Conservation (phyloP, 2,797 vertebrate species). For the Pteronotus mesoamericanus region DNA sequence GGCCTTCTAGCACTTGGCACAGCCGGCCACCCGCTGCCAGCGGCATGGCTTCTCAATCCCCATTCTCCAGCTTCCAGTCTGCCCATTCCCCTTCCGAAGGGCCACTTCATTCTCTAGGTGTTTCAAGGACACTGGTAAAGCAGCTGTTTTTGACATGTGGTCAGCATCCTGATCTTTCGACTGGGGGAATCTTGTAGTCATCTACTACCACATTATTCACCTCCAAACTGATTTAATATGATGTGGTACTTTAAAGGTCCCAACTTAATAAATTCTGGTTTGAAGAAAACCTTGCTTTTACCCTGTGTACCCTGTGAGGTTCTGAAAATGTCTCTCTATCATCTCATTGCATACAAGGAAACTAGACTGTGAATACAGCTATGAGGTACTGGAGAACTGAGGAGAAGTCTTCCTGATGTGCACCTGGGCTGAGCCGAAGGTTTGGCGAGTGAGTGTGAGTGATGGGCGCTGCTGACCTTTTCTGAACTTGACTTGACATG, state of each 20-base stretch:
- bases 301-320: neutral
- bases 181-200: neutral
- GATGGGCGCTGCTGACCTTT: neutral
- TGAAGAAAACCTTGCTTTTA: neutral
- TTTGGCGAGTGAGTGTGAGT: neutral
- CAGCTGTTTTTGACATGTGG: neutral
- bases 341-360: neutral
- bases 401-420: neutral
- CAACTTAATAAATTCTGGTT: neutral
- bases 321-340: neutral
- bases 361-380: neutral
- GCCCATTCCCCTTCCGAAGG: neutral
- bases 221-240: neutral
- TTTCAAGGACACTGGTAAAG: neutral
- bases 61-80: neutral
- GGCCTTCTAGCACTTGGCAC: neutral
- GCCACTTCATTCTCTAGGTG: neutral
- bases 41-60: neutral
- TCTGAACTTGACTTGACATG: constrained; percentile 8
- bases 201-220: neutral
- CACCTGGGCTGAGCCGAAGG: neutral
- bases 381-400: neutral
- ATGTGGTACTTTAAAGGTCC: neutral
- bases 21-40: neutral
- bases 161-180: neutral